Conservation (phyloP, 1,140 invertebrate species). For the Brachionus angularis region DNA sequence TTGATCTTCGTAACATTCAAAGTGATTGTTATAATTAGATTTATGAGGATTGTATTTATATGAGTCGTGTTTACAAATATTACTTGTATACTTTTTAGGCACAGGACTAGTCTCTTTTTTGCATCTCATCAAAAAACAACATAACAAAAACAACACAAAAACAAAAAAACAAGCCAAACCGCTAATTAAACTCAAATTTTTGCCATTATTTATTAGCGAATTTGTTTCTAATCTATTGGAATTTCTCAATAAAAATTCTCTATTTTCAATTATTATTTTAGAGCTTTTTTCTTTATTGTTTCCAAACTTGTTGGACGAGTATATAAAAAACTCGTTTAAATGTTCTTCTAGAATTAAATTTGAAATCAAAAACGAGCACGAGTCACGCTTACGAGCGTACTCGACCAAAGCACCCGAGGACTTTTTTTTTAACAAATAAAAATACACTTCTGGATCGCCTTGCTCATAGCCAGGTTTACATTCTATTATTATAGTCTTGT, state of each 20-base stretch:
- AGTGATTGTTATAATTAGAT: no score
- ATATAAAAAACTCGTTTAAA: conserved; percentile 34
- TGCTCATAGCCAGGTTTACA: conserved; percentile 37
- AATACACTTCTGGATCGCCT: conserved; percentile 43
- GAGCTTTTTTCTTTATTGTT: conserved; percentile 32
- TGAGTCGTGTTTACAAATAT: not conserved
- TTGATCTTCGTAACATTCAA: no score
- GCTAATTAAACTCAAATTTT: not conserved
- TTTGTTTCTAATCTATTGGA: conserved; percentile 28
- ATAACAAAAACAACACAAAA: not conserved
- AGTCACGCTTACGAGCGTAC: conserved; percentile 28
- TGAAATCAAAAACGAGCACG: conserved; percentile 35
- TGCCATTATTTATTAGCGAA: not conserved
- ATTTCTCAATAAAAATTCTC: conserved; percentile 33
- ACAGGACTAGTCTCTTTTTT: conserved; percentile 3
- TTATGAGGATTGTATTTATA: conserved; percentile 14
- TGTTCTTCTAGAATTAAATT: conserved; percentile 41
- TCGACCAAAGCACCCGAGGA: conserved; percentile 26
- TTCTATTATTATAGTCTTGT: conserved; percentile 40
- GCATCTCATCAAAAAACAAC: conserved; percentile 20
- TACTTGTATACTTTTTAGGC: not conserved
- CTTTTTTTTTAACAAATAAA: conserved; percentile 43
- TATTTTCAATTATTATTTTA: conserved; percentile 39
- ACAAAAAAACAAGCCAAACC: not conserved
- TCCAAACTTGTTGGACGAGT: conserved; percentile 29